Percentiles rank a stretch among this genome's conserved stretches.
phyloP scores from a whole-genome alignment of 2,797 vertebrate genomes.

The Sarcophilus harrisii region DNA sequence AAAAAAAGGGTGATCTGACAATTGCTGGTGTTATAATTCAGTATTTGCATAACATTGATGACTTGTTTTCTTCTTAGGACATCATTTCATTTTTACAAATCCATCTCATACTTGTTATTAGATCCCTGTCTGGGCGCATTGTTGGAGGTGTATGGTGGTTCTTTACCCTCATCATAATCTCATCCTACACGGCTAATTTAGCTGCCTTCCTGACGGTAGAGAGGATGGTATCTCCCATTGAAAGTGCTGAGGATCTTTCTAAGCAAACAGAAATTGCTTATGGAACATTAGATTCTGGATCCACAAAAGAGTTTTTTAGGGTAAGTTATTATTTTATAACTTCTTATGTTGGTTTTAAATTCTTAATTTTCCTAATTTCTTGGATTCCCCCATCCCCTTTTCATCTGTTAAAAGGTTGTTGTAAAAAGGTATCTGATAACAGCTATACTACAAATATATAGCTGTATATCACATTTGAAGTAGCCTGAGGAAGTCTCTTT shows the following conservation, averaged over 20 bases:
- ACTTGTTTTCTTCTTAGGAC: slow-evolving; percentile 76
- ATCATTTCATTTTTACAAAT: slow-evolving; percentile 86
- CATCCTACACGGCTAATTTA: slow-evolving; percentile 99
- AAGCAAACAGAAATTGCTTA: slow-evolving; percentile 99
- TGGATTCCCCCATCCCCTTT: not conserved
- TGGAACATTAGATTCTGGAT: slow-evolving; percentile 98
- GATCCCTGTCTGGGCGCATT: slow-evolving; percentile 98
- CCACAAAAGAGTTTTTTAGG: slow-evolving; percentile 99
- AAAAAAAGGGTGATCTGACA: slow-evolving; percentile 50
- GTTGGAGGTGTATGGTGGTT: slow-evolving; percentile 99
- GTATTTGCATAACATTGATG: slow-evolving; percentile 78
- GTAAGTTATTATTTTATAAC: slow-evolving; percentile 87
- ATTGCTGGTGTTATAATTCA: slow-evolving; percentile 32
- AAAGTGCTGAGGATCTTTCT: slow-evolving; percentile 98
- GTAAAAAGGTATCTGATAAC: not conserved
- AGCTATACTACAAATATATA: not conserved
- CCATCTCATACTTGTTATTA: slow-evolving; percentile 91
- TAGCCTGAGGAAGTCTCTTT: not conserved
- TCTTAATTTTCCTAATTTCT: slow-evolving; percentile 27
- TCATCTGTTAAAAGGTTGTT: slow-evolving; percentile 42
- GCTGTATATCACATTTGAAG: not conserved
- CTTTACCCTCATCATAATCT: slow-evolving; percentile 99
- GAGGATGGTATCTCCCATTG: slow-evolving; percentile 99
- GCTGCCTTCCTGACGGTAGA: slow-evolving; percentile 99
- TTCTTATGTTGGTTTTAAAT: slow-evolving; percentile 62